Percentiles rank a stretch among this genome's conserved stretches.
These are phyloP conservation scores for Parotocinclus haroldoi DNA, from an alignment of 2,797 vertebrate species.

Conservation along the genomic window DNA sequence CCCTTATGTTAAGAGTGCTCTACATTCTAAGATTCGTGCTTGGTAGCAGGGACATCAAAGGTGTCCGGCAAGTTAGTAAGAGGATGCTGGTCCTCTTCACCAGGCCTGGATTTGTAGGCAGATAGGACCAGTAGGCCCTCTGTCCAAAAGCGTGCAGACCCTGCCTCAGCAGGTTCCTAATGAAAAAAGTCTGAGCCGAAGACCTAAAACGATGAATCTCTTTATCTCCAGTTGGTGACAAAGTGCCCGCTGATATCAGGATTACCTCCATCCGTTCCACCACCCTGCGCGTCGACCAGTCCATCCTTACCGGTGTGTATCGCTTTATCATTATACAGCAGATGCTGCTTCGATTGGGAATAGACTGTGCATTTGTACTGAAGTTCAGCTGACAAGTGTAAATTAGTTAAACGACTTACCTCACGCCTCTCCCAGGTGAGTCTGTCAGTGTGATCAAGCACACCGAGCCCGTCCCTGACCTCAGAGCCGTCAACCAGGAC, in stretches of 20 bases:
- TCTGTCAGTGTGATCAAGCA: conserved; percentile 97
- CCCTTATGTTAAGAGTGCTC: too few relatives aligned
- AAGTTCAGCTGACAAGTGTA: too few relatives aligned
- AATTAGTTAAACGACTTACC: too few relatives aligned
- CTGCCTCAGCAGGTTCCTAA: too few relatives aligned
- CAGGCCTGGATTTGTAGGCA: neutral
- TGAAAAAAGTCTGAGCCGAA: too few relatives aligned
- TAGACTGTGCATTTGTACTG: neutral
- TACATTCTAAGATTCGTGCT: too few relatives aligned
- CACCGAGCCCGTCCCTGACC: conserved; percentile 85
- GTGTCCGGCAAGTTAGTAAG: too few relatives aligned
- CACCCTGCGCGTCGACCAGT: conserved; percentile 80
- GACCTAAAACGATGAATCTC: neutral
- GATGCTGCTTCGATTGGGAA: too few relatives aligned
- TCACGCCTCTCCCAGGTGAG: conserved; percentile 73
- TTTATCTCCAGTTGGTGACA: conserved; percentile 74
- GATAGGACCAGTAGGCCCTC: too few relatives aligned
- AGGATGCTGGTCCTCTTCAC: too few relatives aligned
- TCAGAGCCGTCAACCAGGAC: conserved; percentile 94
- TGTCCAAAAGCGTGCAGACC: too few relatives aligned
- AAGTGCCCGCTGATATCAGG: conserved; percentile 81
- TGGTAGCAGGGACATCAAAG: too few relatives aligned
- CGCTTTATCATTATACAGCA: neutral
- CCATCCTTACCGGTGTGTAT: conserved; percentile 82
- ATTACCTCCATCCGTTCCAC: conserved; percentile 75